Evolutionary conservation across 2,113 vertebrate genomes (phyloP).

Genomic region (Tragulus kanchil): DNA sequence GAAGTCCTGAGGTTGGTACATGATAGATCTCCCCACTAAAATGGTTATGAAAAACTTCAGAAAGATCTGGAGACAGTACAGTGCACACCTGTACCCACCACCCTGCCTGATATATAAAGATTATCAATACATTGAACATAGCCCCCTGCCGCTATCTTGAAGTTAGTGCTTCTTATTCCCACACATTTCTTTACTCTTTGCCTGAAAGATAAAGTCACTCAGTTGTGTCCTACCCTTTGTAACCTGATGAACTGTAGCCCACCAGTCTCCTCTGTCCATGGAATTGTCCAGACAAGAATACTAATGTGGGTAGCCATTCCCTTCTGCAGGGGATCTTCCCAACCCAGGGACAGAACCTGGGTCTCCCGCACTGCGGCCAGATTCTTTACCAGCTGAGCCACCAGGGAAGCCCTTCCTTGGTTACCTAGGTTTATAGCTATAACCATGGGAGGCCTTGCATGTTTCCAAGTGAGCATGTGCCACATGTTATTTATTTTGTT

Average conservation of each 20-base stretch:
- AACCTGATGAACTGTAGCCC: neutral
- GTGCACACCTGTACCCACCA: neutral
- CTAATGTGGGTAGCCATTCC: neutral
- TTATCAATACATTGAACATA: neutral
- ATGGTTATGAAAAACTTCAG: neutral
- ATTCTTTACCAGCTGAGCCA: neutral
- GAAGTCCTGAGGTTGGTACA: neutral
- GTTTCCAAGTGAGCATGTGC: too few relatives aligned
- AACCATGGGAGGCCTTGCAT: neutral
- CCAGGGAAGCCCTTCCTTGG: neutral
- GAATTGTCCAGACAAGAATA: neutral
- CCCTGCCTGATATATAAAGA: neutral
- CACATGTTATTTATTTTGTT: too few relatives aligned
- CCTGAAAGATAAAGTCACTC: neutral
- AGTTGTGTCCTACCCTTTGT: neutral
- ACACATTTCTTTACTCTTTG: neutral
- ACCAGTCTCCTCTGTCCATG: neutral
- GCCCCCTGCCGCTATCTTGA: neutral
- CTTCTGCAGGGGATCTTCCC: neutral
- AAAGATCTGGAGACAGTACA: neutral
- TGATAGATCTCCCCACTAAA: neutral
- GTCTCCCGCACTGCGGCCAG: neutral
- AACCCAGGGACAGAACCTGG: neutral
- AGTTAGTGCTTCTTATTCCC: neutral
- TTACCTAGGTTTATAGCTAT: neutral